Base-by-base conservation (phyloP, 2,113 vertebrate species). In the Anhinga rufa region DNA sequence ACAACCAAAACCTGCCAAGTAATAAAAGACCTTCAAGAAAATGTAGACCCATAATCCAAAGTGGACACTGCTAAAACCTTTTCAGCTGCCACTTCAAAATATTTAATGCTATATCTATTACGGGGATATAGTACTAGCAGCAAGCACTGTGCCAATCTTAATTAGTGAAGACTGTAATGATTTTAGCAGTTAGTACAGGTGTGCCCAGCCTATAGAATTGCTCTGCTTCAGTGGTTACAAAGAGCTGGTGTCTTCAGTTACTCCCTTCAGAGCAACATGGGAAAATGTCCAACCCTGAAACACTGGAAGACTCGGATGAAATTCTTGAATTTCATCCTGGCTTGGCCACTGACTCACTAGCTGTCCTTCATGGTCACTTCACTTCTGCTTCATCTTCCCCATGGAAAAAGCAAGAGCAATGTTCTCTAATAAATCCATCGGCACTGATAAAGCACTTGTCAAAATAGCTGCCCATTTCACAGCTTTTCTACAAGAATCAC, bases 131-230 rank as follows among this genome's bases (percentile, higher is more conserved):
- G 86, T 84, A 71, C 7, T 2, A 89, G 49, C 15, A 61, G 34
- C 25, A 69, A 88, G 31, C 19, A 25, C 31, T 10, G 20, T 85
- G 86, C 68, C 86, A 88, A 3, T 79, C 65, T 76, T 89, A 89
- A 86, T 93, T 88, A 94, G 21, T 4, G 34, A 87, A 65, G 66
- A 55, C 40, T 8, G 9, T 48, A 89, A 49, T 2, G 31, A 91
- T 92, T 92, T 94, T 72, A 91, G 74, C 58, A 86, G 86, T 64
- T 78, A 65, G 70, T 29, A n/a, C 65, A 94, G 94, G 79, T 92
- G 68, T 66, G 40, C 40, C 20, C 54, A 78, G 70, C 26, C 75
- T 26, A n/a, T 7, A 86, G 66, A 54, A 80, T 5, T n/a, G 48
- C 70, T 75, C 29, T 61, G 21, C 60, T 83, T 61, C 34, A 62